Base-by-base conservation (phyloP, 2,113 vertebrate genomes). In the Heliornis fulica region DNA sequence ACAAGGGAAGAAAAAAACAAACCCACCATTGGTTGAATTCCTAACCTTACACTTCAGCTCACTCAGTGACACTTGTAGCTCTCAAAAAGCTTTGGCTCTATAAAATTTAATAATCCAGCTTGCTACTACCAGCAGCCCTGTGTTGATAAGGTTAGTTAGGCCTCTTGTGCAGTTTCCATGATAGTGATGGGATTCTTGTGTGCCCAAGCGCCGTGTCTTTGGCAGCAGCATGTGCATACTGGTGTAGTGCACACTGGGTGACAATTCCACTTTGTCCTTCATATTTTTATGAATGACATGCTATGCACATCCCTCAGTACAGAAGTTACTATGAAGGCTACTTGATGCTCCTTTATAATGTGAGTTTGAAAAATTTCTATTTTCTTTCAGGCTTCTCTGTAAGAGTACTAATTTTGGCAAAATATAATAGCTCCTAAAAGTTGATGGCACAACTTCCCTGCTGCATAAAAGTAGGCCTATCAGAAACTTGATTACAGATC, bases 11-110 rank as follows among this genome's bases (percentile, higher is more conserved):
- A 53, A n/a, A 26, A 46, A 59, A 45, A 94, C 72, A 74, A 45
- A 23, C 48, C 48, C 23, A 25, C 72, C 66, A 83, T 65, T 48
- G 91, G 5, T 25, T 70, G 40, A 74, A 88, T 86, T 89, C 40
- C 40, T 79, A 94, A 81, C 38, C 21, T 89, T 60, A n/a, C 2
- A 41, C 78, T 95, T 95, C 65, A 71, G 32, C 18, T 75, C 26
- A 71, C 38, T n/a, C 36, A 71, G 70, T 0, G 2, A 71, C 32
- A 5, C 29, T 64, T 68, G 32, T 20, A 23, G 20, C 10, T 69
- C 26, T 74, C 32, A 57, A 12, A 83, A 87, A 75, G 1, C 15
- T 87, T 89, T 7, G 17, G 22, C 34, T 78, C 15, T 70, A 26
- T 59, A 63, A 82, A 92, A 79, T 1, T 5, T 31, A 77, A 57